These are phyloP conservation scores for Hyppa rectilinea DNA, from an alignment of 2,888 invertebrate species.

Conservation along the genomic window DNA sequence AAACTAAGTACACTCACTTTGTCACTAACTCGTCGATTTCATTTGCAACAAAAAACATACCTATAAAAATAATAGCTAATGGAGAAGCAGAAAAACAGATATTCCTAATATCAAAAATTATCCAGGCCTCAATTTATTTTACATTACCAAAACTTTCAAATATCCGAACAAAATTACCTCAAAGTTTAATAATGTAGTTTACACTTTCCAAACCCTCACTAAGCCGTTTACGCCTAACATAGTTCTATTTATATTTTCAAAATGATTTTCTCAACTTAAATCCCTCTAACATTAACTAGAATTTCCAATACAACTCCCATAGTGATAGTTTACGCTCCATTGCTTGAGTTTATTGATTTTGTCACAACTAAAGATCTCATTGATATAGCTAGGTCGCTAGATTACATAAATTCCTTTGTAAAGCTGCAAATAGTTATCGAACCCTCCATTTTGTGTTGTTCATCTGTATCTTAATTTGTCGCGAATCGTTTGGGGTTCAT, in stretches of 20 bases:
- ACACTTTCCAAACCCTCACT: conserved; percentile 1
- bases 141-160: neutral
- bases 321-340: conserved; percentile 48
- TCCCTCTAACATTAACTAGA: conserved; percentile 5
- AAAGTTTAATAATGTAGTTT: conserved; percentile 19
- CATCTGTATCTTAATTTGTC: conserved; percentile 23
- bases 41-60: neutral
- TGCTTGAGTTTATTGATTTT: conserved; percentile 55
- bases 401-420: conserved; percentile 46
- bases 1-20: neutral
- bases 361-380: conserved; percentile 45
- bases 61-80: neutral
- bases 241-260: conserved; percentile 21
- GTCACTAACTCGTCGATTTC: neutral
- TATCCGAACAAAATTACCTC: neutral
- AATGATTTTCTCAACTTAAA: conserved; percentile 22
- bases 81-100: neutral
- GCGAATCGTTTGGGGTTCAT: conserved; percentile 13
- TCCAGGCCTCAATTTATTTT: neutral
- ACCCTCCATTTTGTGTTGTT: conserved; percentile 25
- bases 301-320: conserved; percentile 39
- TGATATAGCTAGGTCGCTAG: conserved; percentile 23
- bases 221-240: conserved; percentile 25
- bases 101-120: neutral
- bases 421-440: conserved; percentile 42